Base-by-base conservation (phyloP, 2,797 vertebrate species). In the Sparidentex hasta region DNA sequence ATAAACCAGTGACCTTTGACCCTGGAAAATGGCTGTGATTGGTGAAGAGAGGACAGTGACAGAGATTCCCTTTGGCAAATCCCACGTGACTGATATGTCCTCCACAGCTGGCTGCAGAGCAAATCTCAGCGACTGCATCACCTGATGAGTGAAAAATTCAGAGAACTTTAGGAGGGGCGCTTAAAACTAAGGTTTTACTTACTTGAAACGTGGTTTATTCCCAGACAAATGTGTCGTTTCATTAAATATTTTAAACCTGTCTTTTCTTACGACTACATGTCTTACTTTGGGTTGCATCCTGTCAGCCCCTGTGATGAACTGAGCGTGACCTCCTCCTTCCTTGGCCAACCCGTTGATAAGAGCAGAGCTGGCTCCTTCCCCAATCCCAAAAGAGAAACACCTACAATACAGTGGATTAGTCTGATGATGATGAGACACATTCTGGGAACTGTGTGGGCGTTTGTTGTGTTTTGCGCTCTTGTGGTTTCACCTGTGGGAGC, bases 351-450 rank as follows among this genome's bases (percentile, higher is more conserved):
- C 96, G 81, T 93, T 96, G 85, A 97, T 93, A 25, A 97, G 95
- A 74, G 95, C 95, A 55, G 95, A 94, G 78, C 96, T 97, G 80
- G 95, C 96, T 1, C 96, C 96, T 93, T 96, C 94, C 5, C 96
- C 97, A 70, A 97, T 97, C 25, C 97, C 96, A 80, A 97, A 97
- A 7, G 96, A 94, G 86, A 97, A 97, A 85, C 96, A 97, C 75
- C 97, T 97, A 71, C 56, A 88, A 85, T 0, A 82, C 41, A 78
- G 17, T 1, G 11, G 25, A 7, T 66, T 44, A 1, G 4, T 13
- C 20, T n/a, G 59, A 44, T 16, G 6, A 29, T 38, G 12, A 38
- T 16, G 21, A 12, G 4, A 20, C 23, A 43, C 21, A 43, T 54
- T 54, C 2, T 48, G 3, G 14, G 1, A 14, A 27, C 9, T 56